Percentiles rank a stretch among this genome's conserved stretches.
phyloP scores from a whole-genome alignment of 2,113 vertebrate genomes.

The Parus major region DNA sequence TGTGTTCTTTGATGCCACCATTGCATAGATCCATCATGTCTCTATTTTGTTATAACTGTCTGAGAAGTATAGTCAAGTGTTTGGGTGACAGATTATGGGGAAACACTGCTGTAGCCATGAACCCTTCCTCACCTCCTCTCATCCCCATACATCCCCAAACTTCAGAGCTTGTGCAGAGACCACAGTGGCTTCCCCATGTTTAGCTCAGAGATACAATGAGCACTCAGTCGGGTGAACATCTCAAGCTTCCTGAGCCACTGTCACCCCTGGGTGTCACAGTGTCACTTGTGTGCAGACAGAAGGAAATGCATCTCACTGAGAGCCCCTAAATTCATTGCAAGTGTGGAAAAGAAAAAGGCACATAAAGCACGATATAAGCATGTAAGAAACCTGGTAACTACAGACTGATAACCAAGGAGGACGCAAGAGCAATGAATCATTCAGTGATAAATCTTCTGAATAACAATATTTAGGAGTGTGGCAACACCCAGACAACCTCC shows the following conservation, averaged over 20 bases:
- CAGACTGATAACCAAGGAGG: neutral
- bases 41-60: neutral
- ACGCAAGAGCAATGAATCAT: neutral
- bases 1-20: neutral
- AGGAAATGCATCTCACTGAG: neutral
- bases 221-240: neutral
- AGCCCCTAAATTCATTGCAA: neutral
- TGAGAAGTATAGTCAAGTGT: neutral
- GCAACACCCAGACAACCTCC: neutral
- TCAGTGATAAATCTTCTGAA: neutral
- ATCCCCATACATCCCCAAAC: neutral
- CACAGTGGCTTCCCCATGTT: neutral
- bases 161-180: neutral
- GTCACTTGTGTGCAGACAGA: neutral
- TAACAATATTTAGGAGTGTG: neutral
- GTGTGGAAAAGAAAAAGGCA: neutral
- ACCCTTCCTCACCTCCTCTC: neutral
- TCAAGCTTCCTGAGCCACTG: neutral
- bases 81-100: neutral
- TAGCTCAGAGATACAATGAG: neutral
- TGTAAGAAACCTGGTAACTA: neutral
- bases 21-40: neutral
- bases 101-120: neutral
- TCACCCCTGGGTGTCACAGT: neutral
- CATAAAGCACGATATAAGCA: neutral